Evolutionary conservation across 2,888 invertebrate species (phyloP).

Genomic region (Stenolophus ochropezus): DNA sequence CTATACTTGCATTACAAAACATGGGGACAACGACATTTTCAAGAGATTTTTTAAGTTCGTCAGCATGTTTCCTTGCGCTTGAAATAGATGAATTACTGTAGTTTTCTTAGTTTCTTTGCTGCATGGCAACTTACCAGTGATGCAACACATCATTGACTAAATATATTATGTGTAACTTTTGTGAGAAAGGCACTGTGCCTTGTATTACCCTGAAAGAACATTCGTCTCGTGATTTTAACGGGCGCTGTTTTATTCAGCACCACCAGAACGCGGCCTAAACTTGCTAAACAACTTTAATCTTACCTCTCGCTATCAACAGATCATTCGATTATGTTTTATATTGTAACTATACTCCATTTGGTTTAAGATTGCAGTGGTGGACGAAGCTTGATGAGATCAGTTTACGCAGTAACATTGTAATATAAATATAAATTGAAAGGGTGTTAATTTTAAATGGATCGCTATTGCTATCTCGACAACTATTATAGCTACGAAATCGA

Average conservation of each 20-base stretch:
- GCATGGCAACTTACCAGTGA: conserved; percentile 86
- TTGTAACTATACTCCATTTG: too few species aligned
- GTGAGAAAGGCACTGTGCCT: conserved; percentile 85
- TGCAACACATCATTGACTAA: conserved; percentile 98
- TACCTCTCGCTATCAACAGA: too few species aligned
- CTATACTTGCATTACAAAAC: conserved; percentile 95
- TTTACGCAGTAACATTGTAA: too few species aligned
- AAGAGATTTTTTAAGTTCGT: conserved; percentile 93
- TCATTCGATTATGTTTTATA: too few species aligned
- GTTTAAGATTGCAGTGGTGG: too few species aligned
- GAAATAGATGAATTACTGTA: conserved; percentile 69
- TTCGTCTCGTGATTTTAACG: conserved; percentile 34
- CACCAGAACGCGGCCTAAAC: conserved; percentile 4
- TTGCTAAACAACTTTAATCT: background rate
- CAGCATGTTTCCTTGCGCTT: conserved; percentile 96
- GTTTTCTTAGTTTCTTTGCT: conserved; percentile 52
- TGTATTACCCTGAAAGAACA: conserved; percentile 77
- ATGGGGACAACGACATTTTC: conserved; percentile 97
- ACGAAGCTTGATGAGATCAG: too few species aligned
- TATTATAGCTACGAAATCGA: too few species aligned
- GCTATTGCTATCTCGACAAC: too few species aligned
- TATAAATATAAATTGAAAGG: too few species aligned
- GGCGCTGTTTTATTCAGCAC: background rate
- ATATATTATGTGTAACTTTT: conserved; percentile 98
- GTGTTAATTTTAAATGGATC: too few species aligned